phyloP scores from a whole-genome alignment of 2,113 vertebrate genomes.

The Zingel zingel region DNA sequence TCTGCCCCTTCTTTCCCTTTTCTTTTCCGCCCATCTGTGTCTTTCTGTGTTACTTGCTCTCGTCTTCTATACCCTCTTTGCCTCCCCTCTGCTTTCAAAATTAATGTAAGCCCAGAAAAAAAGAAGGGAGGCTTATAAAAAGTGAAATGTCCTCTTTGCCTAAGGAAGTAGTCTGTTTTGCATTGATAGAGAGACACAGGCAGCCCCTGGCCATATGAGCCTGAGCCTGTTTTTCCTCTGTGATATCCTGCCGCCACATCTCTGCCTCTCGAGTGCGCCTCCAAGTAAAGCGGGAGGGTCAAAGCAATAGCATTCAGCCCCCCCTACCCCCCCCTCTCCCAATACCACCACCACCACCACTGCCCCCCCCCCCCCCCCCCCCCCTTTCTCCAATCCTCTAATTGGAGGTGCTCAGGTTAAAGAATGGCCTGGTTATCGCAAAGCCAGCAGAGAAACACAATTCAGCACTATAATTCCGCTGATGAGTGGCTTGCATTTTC shows the following conservation, averaged over 20 bases:
- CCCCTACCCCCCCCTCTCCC: background rate
- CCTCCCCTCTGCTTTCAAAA: conserved; percentile 87
- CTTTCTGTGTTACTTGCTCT: conserved; percentile 83
- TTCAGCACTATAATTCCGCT: conserved; percentile 65
- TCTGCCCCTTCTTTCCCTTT: conserved; percentile 86
- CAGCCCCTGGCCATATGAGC: conserved; percentile 85
- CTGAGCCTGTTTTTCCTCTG: conserved; percentile 78
- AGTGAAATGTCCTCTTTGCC: conserved; percentile 94
- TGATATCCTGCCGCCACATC: conserved; percentile 83
- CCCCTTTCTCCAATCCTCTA: conserved; percentile 67
- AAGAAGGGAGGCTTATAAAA: conserved; percentile 76
- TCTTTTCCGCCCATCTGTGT: conserved; percentile 39
- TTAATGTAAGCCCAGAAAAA: conserved; percentile 87
- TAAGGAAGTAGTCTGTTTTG: conserved; percentile 94
- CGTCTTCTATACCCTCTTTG: conserved; percentile 65
- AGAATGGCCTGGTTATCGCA: conserved; percentile 82
- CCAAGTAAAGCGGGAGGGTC: conserved; percentile 75
- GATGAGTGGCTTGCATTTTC: conserved; percentile 79
- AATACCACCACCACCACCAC: background rate
- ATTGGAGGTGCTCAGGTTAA: conserved; percentile 85
- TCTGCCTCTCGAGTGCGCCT: conserved; percentile 75
- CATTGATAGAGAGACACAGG: conserved; percentile 91
- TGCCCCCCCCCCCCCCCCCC: background rate
- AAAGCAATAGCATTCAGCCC: conserved; percentile 70
- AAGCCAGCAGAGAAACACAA: conserved; percentile 79